Percentiles rank a stretch among this genome's conserved stretches.
Conservation (phyloP, 2,888 invertebrate species). For the Orchestes rusci region DNA sequence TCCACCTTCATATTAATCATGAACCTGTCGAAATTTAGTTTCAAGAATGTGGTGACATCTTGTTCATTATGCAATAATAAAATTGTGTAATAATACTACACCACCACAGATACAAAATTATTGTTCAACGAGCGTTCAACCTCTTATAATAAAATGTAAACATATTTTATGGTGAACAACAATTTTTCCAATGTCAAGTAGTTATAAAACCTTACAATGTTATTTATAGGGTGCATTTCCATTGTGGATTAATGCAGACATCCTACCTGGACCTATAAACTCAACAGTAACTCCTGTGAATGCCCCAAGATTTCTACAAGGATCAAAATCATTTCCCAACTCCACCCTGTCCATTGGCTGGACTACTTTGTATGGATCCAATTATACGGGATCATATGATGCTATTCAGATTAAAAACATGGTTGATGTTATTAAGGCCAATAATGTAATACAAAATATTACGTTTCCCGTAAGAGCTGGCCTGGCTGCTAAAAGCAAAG, state of each 20-base stretch:
- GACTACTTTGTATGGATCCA: slow-evolving; percentile 54
- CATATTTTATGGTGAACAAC: too few species aligned
- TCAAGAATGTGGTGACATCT: too few species aligned
- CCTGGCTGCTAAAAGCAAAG: slow-evolving; percentile 59
- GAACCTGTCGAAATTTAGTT: too few species aligned
- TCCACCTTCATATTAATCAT: too few species aligned
- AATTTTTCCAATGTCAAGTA: too few species aligned
- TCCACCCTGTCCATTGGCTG: slow-evolving; percentile 75
- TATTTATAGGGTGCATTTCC: slow-evolving; percentile 55
- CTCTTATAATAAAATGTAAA: too few species aligned
- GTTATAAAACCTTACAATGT: slow-evolving; percentile 7
- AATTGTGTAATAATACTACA: too few species aligned
- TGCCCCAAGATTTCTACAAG: slow-evolving; percentile 54
- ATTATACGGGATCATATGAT: slow-evolving; percentile 54
- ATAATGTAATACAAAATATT: slow-evolving; percentile 55
- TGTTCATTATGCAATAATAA: too few species aligned
- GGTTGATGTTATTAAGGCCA: slow-evolving; percentile 52
- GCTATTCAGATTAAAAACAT: slow-evolving; percentile 60
- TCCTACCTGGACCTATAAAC: slow-evolving; percentile 67
- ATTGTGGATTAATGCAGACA: slow-evolving; percentile 84
- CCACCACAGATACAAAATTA: too few species aligned
- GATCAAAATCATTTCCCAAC: slow-evolving; percentile 51
- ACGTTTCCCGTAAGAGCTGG: slow-evolving; percentile 76
- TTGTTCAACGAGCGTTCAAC: too few species aligned
- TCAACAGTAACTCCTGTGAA: slow-evolving; percentile 55